Evolutionary conservation across 1,140 invertebrate genomes (phyloP).

Genomic region (Cecropterus lyciades): DNA sequence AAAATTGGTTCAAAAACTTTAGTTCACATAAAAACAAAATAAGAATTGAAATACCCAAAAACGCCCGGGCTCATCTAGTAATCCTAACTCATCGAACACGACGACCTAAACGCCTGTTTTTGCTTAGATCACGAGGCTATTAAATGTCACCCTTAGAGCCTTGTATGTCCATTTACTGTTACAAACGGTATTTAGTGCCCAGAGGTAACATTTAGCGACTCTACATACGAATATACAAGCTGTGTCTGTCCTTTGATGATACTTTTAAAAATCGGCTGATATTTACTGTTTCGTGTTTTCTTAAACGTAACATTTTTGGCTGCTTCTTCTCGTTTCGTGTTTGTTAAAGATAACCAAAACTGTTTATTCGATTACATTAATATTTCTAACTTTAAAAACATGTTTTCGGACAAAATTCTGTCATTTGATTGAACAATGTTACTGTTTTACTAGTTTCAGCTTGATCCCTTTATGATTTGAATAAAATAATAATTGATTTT

Average conservation of each 20-base stretch:
- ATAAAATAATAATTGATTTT: too few relatives aligned
- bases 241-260: not conserved
- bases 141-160: constrained; percentile 24
- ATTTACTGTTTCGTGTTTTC: too few relatives aligned
- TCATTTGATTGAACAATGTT: too few relatives aligned
- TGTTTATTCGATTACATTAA: too few relatives aligned
- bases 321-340: too few relatives aligned
- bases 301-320: too few relatives aligned
- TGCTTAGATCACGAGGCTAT: constrained; percentile 21
- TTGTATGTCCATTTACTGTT: constrained; percentile 22
- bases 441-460: too few relatives aligned
- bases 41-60: not conserved
- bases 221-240: not conserved
- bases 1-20: too few relatives aligned
- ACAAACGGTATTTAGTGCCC: constrained; percentile 21
- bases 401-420: too few relatives aligned
- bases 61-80: not conserved
- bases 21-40: not conserved
- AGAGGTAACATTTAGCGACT: not conserved
- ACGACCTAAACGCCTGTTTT: constrained; percentile 10
- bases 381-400: too few relatives aligned
- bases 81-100: not conserved
- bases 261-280: not conserved
- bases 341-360: too few relatives aligned
- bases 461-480: too few relatives aligned